Conservation (phyloP, 2,888 invertebrate genomes). For the Andrena bucephala region DNA sequence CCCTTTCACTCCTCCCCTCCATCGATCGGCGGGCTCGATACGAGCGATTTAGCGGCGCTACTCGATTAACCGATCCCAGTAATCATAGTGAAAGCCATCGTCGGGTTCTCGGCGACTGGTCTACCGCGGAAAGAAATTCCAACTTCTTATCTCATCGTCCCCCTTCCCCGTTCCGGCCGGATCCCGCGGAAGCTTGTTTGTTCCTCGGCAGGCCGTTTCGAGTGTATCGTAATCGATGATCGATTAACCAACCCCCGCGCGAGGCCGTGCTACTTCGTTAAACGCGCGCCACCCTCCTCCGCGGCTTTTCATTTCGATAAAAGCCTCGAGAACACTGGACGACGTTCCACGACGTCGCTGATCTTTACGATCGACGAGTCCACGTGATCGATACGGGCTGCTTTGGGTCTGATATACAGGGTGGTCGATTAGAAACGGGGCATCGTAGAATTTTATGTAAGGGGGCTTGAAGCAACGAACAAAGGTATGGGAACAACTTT, state of each 20-base stretch:
- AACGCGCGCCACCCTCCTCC: slow-evolving; percentile 12
- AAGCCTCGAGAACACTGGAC: slow-evolving; percentile 21
- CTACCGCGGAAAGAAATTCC: slow-evolving; percentile 44
- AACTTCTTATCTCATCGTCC: slow-evolving; percentile 55
- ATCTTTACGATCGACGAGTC: slow-evolving; percentile 27
- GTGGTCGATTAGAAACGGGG: background rate
- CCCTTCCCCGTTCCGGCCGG: background rate
- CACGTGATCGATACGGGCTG: slow-evolving; percentile 16
- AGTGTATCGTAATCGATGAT: slow-evolving; percentile 56
- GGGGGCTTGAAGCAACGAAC: too few relatives aligned
- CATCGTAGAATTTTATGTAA: too few relatives aligned
- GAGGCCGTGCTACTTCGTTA: slow-evolving; percentile 34
- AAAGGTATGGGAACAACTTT: too few relatives aligned
- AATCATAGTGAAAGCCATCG: slow-evolving; percentile 68
- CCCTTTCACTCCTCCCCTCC: slow-evolving; percentile 1
- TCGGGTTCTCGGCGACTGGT: slow-evolving; percentile 42
- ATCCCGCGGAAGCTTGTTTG: slow-evolving; percentile 53
- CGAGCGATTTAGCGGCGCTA: slow-evolving; percentile 62
- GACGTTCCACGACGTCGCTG: slow-evolving; percentile 4
- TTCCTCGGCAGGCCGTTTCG: slow-evolving; percentile 42
- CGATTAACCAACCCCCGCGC: slow-evolving; percentile 56
- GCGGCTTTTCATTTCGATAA: slow-evolving; percentile 55
- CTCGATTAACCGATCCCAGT: slow-evolving; percentile 59
- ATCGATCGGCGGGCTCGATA: slow-evolving; percentile 50
- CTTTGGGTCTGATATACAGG: background rate